phyloP scores from a whole-genome alignment of 2,113 vertebrate species.

The Bubalus kerabau region DNA sequence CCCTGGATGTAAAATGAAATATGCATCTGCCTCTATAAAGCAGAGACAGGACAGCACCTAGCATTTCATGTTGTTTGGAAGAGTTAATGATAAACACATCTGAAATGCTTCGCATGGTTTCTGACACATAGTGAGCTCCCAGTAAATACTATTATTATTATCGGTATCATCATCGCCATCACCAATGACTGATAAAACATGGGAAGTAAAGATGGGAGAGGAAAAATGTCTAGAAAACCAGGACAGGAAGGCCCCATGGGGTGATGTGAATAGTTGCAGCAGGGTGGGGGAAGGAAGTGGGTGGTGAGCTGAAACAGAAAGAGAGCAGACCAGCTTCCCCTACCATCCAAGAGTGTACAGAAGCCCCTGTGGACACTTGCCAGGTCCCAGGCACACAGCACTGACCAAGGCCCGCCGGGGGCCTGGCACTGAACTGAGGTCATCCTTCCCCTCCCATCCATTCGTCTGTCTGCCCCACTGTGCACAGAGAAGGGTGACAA shows the following conservation, averaged over 20 bases:
- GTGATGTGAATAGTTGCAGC: neutral
- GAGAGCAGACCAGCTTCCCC: neutral
- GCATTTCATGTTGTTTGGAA: neutral
- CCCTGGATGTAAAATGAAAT: neutral
- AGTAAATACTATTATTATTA: neutral
- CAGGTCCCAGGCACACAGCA: neutral
- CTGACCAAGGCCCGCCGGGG: accelerated
- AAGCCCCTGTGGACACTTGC: neutral
- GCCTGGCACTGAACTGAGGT: neutral
- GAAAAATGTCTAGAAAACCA: neutral
- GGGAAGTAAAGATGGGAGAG: neutral
- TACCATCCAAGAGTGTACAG: neutral
- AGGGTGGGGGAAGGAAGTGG: neutral
- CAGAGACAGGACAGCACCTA: neutral
- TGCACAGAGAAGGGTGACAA: neutral
- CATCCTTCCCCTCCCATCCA: neutral
- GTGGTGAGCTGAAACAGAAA: neutral
- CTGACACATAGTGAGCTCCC: neutral
- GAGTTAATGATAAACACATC: neutral
- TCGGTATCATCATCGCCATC: neutral
- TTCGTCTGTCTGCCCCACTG: neutral
- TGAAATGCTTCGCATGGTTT: neutral
- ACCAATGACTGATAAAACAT: neutral
- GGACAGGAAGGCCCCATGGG: neutral
- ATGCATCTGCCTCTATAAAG: neutral